Evolutionary conservation across 2,113 vertebrate species (phyloP).

Genomic region (Ancistrus triradiatus): DNA sequence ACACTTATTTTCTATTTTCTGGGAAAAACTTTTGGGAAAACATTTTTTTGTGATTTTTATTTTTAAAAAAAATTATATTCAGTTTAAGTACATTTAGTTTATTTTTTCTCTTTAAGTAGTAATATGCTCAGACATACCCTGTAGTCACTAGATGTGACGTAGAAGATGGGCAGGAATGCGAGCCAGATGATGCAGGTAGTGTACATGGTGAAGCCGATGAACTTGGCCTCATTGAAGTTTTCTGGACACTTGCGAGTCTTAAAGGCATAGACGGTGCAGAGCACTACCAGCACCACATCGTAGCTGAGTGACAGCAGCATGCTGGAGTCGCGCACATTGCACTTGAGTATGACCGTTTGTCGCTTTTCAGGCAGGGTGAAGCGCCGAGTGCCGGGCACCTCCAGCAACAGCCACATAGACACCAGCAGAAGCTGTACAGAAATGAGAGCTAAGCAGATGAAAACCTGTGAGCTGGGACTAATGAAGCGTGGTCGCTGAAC

Average conservation of each 20-base stretch:
- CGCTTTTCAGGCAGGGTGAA: conserved; percentile 88
- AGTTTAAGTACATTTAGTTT: background rate
- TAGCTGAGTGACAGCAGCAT: conserved; percentile 95
- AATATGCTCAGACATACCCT: conserved; percentile 75
- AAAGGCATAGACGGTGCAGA: conserved; percentile 98
- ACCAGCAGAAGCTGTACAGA: conserved; percentile 91
- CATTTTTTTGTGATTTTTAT: no score
- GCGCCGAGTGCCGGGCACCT: conserved; percentile 86
- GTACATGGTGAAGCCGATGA: conserved; percentile 99
- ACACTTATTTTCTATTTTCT: no score
- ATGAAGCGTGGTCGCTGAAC: conserved; percentile 92
- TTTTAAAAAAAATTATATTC: no score
- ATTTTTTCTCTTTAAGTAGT: background rate
- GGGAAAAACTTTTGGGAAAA: no score
- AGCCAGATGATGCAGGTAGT: conserved; percentile 99
- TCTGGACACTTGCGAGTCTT: conserved; percentile 98
- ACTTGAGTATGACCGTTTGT: conserved; percentile 96
- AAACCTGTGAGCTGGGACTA: conserved; percentile 95
- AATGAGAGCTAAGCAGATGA: conserved; percentile 94
- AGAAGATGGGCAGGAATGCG: conserved; percentile 98
- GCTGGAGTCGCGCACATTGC: conserved; percentile 94
- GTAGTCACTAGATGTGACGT: conserved; percentile 99
- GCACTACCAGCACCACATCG: conserved; percentile 90
- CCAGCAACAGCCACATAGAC: conserved; percentile 90
- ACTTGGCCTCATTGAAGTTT: conserved; percentile 99